Evolutionary conservation across 2,113 vertebrate genomes (phyloP), one percentile per base, ranked within the genome.

Genomic region (Anas platyrhynchos): DNA sequence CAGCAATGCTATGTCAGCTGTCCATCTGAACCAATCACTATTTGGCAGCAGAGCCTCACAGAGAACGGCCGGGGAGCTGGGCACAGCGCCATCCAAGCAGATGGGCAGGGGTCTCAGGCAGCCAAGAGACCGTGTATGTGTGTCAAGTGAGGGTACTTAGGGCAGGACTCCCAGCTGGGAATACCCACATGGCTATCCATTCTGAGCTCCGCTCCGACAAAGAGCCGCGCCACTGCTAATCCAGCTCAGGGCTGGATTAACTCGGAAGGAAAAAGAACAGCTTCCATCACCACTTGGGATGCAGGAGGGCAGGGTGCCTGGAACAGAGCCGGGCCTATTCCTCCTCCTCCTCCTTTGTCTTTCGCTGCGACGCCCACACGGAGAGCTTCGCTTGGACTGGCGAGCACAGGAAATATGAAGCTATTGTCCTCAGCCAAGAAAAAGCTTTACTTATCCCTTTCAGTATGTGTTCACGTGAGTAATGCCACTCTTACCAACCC

Each of bases 51-150:
- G 46, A 52, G 89, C 79, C 91, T 71, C 44, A 2, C 84, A 82
- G 95, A 71, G 78, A 93, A 92, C 14, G 91, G 91, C 81, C 44
- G 83, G 72, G 87, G 83, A 68, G 92, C 72, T 67, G 95, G 96
- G 97, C 94, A 88, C 22, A 22, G 29, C 65, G 96, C 96, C 97
- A 97, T 82, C 26, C 90, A 74, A 81, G 89, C 97, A 98, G 96
- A 97, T 96, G 96, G 97, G 90, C 96, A 94, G 63, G 90, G 93
- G 94, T 96, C 92, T 95, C 32, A 93, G 86, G 81, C 93, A 90
- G 96, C 92, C 97, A 97, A 97, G 90, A 97, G 89, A 94, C 82
- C 7, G 17, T 66, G 90, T 83, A 89, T 96, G 90, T 92, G 86
- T 92, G 94, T 95, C 90, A 94, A 95, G 89, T 82, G 82, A 92